Percentiles rank a stretch among this genome's conserved stretches.
phyloP scores from a whole-genome alignment of 2,797 vertebrate species.

The Tangara arthus region DNA sequence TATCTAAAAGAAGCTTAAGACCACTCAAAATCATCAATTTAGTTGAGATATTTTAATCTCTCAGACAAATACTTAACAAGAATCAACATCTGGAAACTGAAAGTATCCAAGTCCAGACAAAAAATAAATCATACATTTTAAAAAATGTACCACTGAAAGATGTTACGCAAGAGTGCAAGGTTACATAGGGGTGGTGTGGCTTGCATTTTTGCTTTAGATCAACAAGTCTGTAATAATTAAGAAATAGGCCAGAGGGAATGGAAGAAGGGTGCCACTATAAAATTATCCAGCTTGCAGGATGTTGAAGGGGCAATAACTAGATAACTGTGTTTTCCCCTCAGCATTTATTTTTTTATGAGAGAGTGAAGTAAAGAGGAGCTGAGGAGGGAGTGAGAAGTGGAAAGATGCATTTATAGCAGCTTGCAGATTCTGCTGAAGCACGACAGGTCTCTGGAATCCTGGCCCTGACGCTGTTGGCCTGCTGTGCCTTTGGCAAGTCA shows the following conservation, averaged over 20 bases:
- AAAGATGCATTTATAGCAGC: neutral
- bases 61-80: neutral
- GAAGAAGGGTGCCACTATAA: neutral
- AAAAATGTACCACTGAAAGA: neutral
- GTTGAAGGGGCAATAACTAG: neutral
- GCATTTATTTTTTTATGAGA: neutral
- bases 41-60: neutral
- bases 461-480: neutral
- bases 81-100: neutral
- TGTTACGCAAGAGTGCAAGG: rapidly evolving
- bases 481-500: constrained; percentile 34
- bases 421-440: neutral
- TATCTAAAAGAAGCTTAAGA: neutral
- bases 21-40: neutral
- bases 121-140: neutral
- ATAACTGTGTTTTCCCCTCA: neutral
- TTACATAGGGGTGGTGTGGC: neutral
- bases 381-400: neutral
- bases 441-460: neutral
- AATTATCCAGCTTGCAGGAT: neutral
- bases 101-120: neutral
- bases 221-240: neutral
- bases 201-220: neutral
- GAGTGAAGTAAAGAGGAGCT: neutral
- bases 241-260: neutral